Evolutionary conservation across 2,113 vertebrate genomes (phyloP).

Genomic region (Eleginops maclovinus): DNA sequence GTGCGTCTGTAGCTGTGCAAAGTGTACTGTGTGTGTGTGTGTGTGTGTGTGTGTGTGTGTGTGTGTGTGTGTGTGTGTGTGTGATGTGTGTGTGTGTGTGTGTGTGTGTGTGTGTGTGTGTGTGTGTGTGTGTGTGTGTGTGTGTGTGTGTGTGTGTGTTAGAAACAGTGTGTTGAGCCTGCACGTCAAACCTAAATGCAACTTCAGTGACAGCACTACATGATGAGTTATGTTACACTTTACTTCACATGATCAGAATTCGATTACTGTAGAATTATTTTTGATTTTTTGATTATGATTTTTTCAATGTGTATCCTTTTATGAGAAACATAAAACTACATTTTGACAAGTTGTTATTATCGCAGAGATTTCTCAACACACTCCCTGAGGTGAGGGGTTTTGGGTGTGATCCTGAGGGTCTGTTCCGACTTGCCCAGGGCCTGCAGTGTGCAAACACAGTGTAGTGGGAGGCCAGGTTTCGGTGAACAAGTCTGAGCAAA

Average conservation of each 20-base stretch:
- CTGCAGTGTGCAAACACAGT: constrained; percentile 51
- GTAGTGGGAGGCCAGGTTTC: constrained; percentile 71
- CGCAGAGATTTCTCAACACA: constrained; percentile 54
- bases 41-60: too few relatives aligned
- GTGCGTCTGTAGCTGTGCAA: too few relatives aligned
- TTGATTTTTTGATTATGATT: neutral
- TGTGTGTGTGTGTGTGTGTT: too few relatives aligned
- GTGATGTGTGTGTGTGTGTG: neutral
- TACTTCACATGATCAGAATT: too few relatives aligned
- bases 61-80: too few relatives aligned
- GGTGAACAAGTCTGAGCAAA: constrained; percentile 76
- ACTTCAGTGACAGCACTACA: too few relatives aligned
- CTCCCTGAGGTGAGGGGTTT: constrained; percentile 22
- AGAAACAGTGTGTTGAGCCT: too few relatives aligned
- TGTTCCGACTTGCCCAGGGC: constrained; percentile 74
- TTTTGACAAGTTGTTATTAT: neutral
- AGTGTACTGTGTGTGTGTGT: too few relatives aligned
- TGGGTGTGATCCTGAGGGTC: constrained; percentile 47
- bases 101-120: neutral
- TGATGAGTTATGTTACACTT: too few relatives aligned
- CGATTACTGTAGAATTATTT: too few relatives aligned
- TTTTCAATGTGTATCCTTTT: neutral
- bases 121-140: neutral
- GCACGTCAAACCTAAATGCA: too few relatives aligned
- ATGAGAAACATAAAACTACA: neutral